Evolutionary conservation across 2,113 vertebrate genomes (phyloP), one percentile per base, ranked within the genome.

Genomic region (Hymenochirus boettgeri): DNA sequence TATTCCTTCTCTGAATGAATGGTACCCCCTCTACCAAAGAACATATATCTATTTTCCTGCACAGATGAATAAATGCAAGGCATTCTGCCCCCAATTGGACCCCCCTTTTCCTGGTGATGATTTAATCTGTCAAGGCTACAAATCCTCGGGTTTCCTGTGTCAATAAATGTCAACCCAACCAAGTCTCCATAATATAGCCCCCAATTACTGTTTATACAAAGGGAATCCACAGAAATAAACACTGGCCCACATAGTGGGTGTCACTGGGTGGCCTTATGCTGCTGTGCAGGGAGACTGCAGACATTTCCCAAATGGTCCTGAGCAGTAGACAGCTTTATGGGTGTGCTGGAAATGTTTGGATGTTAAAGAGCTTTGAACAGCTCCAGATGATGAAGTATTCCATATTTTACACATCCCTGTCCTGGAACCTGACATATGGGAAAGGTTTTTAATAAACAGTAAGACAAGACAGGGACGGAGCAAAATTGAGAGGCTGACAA

Each of bases 141-240:
- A 66, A 66, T 66, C 63, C 63, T 66, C 51, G 56, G 47, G 46
- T 67, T 67, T 67, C 65, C 65, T 67, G 65, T 67, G 65, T 67
- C 65, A 67, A 67, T 67, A 67, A 39, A 46, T 67, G 57, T 39
- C n/a, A 42, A 27, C 39, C 65, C 48, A 60, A 48, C 33, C 59
- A 59, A 67, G 65, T 29, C 57, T 60, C 17, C 48, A 50, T 33
- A 53, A 46, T 47, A 52, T 48, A 50, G 65, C 33, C 65, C 59
- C 76, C 51, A 59, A 24, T 10, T 15, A 67, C 61, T 55, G 0
- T 50, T 70, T 39, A 31, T 18, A 74, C 69, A 75, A 56, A 33
- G 60, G 83, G 81, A 74, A 73, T 57, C 45, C 70, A 65, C 75
- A 71, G 79, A 85, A 86, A 85, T 78, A 86, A 87, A 86, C 81